These are phyloP conservation scores for Apostichopus leukothele DNA, from an alignment of 53 echinoderm and acorn worm genomes.

Conservation along the genomic window DNA sequence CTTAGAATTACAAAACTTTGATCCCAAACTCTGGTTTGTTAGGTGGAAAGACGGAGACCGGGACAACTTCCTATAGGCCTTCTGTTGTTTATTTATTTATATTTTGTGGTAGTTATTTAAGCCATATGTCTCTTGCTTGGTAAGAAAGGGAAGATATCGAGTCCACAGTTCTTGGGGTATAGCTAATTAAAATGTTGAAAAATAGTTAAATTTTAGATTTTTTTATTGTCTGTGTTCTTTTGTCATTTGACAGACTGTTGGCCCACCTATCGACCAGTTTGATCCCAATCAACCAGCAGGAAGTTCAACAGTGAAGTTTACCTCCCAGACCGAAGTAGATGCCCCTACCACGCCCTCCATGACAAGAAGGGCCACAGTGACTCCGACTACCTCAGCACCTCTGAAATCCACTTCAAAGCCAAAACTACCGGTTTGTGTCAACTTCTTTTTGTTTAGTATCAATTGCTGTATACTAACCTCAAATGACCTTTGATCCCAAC, in stretches of 20 bases:
- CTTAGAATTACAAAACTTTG: no score
- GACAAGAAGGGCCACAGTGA: neutral
- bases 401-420: neutral
- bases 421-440: constrained; percentile 17
- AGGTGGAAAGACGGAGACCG: no score
- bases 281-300: constrained; percentile 1
- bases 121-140: no score
- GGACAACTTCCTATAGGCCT: no score
- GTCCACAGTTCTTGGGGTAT: no score
- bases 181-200: no score
- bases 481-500: neutral
- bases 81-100: no score
- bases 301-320: neutral
- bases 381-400: neutral
- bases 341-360: neutral
- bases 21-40: no score
- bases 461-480: neutral
- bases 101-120: no score
- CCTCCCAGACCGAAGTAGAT: neutral
- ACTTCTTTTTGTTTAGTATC: neutral
- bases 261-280: constrained; percentile 8
- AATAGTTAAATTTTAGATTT: no score
- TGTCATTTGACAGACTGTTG: neutral
- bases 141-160: no score
- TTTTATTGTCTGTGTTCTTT: neutral